A percentile compares a stretch with the other conserved stretches of the same genome.
Evolutionary conservation across 2,888 invertebrate species (phyloP).

Genomic region (Dilophus febrilis): DNA sequence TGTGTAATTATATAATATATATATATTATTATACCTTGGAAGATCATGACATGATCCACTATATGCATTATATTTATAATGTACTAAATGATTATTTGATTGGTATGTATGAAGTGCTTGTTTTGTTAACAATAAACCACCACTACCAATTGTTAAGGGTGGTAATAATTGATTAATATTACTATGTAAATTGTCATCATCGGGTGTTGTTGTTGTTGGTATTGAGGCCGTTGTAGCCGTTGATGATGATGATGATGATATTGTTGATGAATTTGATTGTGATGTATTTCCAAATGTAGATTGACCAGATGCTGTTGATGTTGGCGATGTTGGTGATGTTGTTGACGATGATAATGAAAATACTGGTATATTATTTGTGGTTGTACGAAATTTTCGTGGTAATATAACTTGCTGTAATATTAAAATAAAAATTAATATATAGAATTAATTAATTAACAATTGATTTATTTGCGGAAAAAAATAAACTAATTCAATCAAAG

Average conservation of each 20-base stretch:
- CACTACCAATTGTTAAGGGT: conserved; percentile 4
- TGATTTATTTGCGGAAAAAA: no score
- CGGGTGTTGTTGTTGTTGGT: background rate
- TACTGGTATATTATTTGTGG: conserved; percentile 35
- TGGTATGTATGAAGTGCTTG: conserved; percentile 57
- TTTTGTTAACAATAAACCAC: conserved; percentile 38
- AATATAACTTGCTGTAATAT: conserved; percentile 64
- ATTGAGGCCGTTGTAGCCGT: conserved; percentile 14
- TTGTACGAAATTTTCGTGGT: conserved; percentile 64
- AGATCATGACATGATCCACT: conserved; percentile 75
- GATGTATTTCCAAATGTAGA: background rate
- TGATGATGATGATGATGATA: conserved; percentile 6
- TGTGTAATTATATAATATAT: background rate
- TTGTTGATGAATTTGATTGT: background rate
- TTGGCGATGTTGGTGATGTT: conserved; percentile 1
- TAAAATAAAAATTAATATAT: no score
- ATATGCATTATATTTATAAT: conserved; percentile 81
- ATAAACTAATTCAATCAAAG: no score
- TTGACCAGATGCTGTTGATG: background rate
- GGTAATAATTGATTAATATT: background rate
- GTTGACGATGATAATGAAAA: conserved; percentile 17
- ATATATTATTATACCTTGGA: conserved; percentile 42
- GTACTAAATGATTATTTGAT: conserved; percentile 75
- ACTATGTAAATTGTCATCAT: background rate
- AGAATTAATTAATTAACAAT: no score